phyloP scores from a whole-genome alignment of 2,113 vertebrate genomes.

The Tychaedon coryphoeus region DNA sequence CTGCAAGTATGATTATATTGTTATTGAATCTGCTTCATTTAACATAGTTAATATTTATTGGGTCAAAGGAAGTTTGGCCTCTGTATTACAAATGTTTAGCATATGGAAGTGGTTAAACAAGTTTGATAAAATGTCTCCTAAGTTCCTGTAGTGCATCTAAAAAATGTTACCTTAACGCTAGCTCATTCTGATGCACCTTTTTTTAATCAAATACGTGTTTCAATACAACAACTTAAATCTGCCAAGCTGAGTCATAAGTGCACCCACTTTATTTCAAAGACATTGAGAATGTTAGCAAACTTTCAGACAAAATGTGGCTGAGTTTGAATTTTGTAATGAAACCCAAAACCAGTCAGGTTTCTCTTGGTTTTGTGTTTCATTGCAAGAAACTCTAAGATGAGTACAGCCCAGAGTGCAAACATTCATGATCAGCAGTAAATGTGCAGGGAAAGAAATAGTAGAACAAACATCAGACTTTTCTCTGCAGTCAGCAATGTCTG shows the following conservation, averaged over 20 bases:
- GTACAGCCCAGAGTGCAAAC: neutral
- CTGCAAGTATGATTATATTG: neutral
- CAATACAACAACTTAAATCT: neutral
- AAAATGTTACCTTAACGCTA: neutral
- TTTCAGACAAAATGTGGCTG: neutral
- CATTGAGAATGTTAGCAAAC: neutral
- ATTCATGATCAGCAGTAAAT: constrained; percentile 46
- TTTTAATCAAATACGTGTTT: neutral
- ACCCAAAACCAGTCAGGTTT: constrained; percentile 43
- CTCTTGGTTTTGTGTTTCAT: constrained; percentile 61
- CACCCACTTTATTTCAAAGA: neutral
- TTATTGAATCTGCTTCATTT: neutral
- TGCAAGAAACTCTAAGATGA: constrained; percentile 27
- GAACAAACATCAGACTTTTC: constrained; percentile 36
- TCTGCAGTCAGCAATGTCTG: constrained; percentile 13
- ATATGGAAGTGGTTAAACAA: neutral
- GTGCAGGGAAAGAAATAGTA: constrained; percentile 17
- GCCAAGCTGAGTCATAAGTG: neutral
- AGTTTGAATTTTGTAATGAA: constrained; percentile 42
- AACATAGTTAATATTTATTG: neutral
- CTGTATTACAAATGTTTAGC: neutral
- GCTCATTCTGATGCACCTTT: neutral
- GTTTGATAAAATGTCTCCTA: neutral
- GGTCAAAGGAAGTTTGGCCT: neutral
- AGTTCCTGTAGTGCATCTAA: neutral